Evolutionary conservation across 1,140 invertebrate genomes (phyloP).

Genomic region (Drosophila pallidifrons): DNA sequence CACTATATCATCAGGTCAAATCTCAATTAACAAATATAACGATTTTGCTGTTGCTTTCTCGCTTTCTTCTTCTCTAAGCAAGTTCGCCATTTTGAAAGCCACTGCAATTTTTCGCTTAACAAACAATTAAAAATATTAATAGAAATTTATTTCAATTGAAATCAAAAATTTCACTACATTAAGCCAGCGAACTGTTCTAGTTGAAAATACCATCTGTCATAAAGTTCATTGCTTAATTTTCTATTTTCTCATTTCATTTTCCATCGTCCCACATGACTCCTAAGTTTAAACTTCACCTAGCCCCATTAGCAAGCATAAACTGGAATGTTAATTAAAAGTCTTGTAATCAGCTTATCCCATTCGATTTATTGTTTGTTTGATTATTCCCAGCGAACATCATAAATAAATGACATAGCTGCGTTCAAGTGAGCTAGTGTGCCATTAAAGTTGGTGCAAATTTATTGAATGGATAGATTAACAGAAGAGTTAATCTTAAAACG

Average conservation of each 20-base stretch:
- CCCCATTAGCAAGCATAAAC: slow-evolving; percentile 4
- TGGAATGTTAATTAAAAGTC: slow-evolving; percentile 47
- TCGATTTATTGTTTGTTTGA: slow-evolving; percentile 70
- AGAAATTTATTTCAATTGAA: slow-evolving; percentile 83
- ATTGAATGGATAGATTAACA: too few species aligned
- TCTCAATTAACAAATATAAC: slow-evolving; percentile 83
- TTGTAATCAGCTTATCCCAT: slow-evolving; percentile 73
- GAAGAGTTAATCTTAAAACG: too few species aligned
- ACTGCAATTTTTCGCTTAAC: slow-evolving; percentile 67
- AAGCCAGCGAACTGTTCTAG: slow-evolving; percentile 22
- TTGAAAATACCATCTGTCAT: slow-evolving; percentile 24
- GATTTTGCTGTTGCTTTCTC: slow-evolving; percentile 71
- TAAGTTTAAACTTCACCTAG: slow-evolving; percentile 2
- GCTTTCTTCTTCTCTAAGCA: slow-evolving; percentile 51
- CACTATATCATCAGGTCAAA: slow-evolving; percentile 79
- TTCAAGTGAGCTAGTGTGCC: too few species aligned
- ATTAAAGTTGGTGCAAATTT: too few species aligned
- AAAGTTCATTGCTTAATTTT: slow-evolving; percentile 18
- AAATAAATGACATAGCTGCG: slow-evolving; percentile 49
- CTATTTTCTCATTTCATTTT: background rate
- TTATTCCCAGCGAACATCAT: slow-evolving; percentile 57
- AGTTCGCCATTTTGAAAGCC: slow-evolving; percentile 40
- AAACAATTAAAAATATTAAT: slow-evolving; percentile 83
- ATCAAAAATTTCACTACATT: slow-evolving; percentile 77
- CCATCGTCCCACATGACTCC: background rate